Conservation (phyloP, 2,888 invertebrate genomes). For the Melangyna quadrimaculata region DNA sequence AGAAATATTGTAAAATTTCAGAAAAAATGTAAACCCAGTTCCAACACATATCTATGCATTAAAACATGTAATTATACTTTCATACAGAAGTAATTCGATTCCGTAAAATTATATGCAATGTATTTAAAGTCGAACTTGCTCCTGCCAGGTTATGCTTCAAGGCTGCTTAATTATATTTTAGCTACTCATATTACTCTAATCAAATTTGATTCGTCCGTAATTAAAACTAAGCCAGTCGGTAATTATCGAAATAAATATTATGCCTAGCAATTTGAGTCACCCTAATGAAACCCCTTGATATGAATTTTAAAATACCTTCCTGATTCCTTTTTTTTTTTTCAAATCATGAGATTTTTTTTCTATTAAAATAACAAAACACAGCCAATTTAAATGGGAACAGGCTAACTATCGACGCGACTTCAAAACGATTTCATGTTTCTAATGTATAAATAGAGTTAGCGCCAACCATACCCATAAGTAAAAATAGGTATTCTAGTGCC, state of each 20-base stretch:
- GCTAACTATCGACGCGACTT: not conserved
- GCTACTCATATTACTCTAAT: not conserved
- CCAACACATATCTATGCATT: too few species aligned
- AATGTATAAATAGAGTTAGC: not conserved
- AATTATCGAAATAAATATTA: not conserved
- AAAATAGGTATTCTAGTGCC: too few species aligned
- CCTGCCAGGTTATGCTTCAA: not conserved
- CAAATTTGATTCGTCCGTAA: not conserved
- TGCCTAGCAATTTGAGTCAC: not conserved
- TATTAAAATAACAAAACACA: not conserved
- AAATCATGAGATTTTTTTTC: not conserved
- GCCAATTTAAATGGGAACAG: not conserved
- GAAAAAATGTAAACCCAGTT: too few species aligned
- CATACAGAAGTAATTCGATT: too few species aligned
- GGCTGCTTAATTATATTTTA: not conserved
- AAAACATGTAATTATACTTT: too few species aligned
- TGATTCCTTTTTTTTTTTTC: not conserved
- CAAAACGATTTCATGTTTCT: not conserved
- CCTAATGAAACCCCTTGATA: not conserved
- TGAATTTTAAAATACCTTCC: not conserved
- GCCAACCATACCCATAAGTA: not conserved
- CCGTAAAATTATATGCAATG: too few species aligned
- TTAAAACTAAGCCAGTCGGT: not conserved
- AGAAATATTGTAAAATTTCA: too few species aligned
- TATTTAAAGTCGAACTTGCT: not conserved